Evolutionary conservation across 2,797 vertebrate species (phyloP).

Genomic region (Mionectes olivaceus): DNA sequence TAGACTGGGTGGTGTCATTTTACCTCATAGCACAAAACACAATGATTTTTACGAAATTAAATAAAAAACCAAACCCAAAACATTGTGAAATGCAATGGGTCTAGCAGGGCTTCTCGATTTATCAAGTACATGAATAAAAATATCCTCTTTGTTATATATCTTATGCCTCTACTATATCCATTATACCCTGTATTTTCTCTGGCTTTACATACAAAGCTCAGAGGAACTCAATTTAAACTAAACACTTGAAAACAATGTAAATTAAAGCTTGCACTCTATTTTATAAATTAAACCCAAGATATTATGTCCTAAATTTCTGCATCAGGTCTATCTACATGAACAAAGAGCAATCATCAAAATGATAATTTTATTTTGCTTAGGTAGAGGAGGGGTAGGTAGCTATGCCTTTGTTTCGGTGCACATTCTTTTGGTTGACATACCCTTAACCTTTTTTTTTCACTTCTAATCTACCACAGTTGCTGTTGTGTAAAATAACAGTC

Average conservation of each 20-base stretch:
- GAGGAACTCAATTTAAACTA: background rate
- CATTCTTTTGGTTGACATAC: background rate
- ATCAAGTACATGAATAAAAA: background rate
- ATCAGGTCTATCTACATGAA: background rate
- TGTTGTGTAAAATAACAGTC: background rate
- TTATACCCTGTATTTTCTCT: background rate
- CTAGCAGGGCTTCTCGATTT: background rate
- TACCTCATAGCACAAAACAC: background rate
- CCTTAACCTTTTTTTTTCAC: background rate
- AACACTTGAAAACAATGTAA: background rate
- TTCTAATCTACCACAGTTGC: background rate
- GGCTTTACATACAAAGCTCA: background rate
- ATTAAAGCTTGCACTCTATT: background rate
- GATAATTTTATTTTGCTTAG: background rate
- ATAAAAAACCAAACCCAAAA: background rate
- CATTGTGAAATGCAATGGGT: background rate
- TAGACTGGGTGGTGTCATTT: background rate
- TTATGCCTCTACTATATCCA: background rate
- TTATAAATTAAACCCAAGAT: background rate
- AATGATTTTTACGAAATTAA: background rate
- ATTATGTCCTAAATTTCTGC: background rate
- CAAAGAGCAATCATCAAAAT: background rate
- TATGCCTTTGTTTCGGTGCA: background rate
- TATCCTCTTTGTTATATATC: background rate
- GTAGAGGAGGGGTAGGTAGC: background rate